Base-by-base conservation (phyloP, 2,797 vertebrate species). In the Clarias fuscus region DNA sequence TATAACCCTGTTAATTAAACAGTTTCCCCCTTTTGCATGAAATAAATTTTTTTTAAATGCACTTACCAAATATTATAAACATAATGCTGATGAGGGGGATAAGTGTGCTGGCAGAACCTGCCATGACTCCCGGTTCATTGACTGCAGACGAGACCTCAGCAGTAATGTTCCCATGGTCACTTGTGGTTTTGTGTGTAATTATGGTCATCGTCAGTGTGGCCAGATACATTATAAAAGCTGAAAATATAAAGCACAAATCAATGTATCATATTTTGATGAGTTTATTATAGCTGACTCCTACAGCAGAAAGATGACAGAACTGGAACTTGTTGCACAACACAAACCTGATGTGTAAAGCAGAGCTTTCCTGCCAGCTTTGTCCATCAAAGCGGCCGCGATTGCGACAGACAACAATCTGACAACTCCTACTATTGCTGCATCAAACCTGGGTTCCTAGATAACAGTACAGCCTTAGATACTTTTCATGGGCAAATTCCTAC, bases 21-120 rank as follows among this genome's bases (percentile, higher is more conserved):
- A 43, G 43, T n/a, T 70, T 80, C 71, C 53, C 24, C 5, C 7
- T 59, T 11, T 24, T 10, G n/a, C 59, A 17, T 40, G 14, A 1
- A 0, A 30, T 1, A 30, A 30, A 33, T 30, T 30, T 30, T 30
- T 30, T 30, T 30, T n/a, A 30, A 30, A 30, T 30, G 33, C 6
- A 88, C 91, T 84, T 92, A 99, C 98, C 98, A 92, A 97, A 97
- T 91, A 99, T 97, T 91, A 97, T 97, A 86, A 98, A 87, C 93
- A 98, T 95, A 77, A 95, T 94, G 88, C 97, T 96, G 88, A 99
- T 93, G 82, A 99, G 94, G 0, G 98, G 98, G 40, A 98, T 92
- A 83, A 97, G 84, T 33, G 94, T 94, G 88, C 93, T 67, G 83
- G 58, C 2, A 56, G 58, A 43, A 59, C 56, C 90, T 0, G 62